These are phyloP conservation scores for Coelogynopora nodosa DNA, from an alignment of 2,888 invertebrate species.

Conservation along the genomic window DNA sequence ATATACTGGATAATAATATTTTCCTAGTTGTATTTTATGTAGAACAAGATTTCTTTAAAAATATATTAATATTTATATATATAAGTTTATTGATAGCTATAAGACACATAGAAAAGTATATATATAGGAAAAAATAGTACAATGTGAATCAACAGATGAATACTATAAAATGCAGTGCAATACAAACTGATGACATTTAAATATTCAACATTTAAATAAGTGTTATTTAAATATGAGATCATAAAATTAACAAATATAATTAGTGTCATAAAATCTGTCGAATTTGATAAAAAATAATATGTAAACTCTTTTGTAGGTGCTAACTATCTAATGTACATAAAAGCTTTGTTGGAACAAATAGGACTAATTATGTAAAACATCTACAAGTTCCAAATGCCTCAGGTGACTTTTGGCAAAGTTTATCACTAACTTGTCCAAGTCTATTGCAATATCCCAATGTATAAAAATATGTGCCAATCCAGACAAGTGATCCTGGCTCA, in stretches of 20 bases:
- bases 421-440: background rate
- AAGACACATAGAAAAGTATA: background rate
- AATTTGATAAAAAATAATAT: background rate
- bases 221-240: background rate
- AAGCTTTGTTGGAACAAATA: background rate
- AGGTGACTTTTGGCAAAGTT: conserved; percentile 12
- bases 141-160: background rate
- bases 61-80: background rate
- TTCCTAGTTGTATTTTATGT: background rate
- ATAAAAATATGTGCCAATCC: background rate
- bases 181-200: background rate
- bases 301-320: background rate
- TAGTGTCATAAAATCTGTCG: background rate
- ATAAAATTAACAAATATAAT: background rate
- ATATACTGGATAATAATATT: background rate
- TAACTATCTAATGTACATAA: background rate
- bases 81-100: background rate
- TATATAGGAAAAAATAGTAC: background rate
- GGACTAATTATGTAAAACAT: conserved; percentile 4
- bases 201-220: no score
- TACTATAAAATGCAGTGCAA: no score
- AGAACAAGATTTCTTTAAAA: background rate
- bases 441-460: background rate
- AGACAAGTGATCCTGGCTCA: conserved; percentile 20
- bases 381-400: background rate